phyloP scores from a whole-genome alignment of 2,113 vertebrate genomes.

The Rhynchomys soricoides region DNA sequence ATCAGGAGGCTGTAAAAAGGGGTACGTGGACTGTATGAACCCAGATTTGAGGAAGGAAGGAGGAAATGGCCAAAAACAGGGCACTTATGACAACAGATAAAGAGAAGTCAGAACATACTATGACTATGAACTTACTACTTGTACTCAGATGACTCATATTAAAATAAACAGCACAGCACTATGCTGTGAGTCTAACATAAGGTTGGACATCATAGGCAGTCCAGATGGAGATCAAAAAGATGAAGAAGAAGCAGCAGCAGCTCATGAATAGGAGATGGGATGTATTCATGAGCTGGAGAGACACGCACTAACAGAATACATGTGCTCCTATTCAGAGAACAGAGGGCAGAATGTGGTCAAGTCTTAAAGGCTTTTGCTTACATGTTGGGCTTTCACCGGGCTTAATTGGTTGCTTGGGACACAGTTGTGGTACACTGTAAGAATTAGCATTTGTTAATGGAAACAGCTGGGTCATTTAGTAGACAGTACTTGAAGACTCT shows the following conservation, averaged over 20 bases:
- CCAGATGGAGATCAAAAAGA: slow-evolving; percentile 18
- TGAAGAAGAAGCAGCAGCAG: neutral
- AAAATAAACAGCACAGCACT: neutral
- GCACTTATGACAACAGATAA: neutral
- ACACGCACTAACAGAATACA: neutral
- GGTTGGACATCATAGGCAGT: neutral
- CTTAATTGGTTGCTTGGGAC: slow-evolving; percentile 30
- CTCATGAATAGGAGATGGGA: slow-evolving; percentile 21
- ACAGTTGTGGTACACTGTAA: neutral
- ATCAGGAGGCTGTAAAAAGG: slow-evolving; percentile 24
- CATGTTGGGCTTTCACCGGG: neutral
- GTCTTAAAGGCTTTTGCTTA: slow-evolving; percentile 39
- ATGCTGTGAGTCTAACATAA: neutral
- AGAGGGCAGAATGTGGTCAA: neutral
- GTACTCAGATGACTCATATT: slow-evolving; percentile 32
- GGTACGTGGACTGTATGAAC: neutral
- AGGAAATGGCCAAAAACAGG: neutral
- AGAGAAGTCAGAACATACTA: slow-evolving; percentile 10
- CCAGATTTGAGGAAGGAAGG: neutral
- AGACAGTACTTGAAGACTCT: neutral
- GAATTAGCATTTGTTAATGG: slow-evolving; percentile 52
- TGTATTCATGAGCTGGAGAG: neutral
- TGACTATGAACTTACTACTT: slow-evolving; percentile 34
- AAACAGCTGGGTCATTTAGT: slow-evolving; percentile 28
- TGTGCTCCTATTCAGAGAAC: slow-evolving; percentile 1